Conservation (phyloP, 2,113 vertebrate genomes). For the Salvelinus alpinus region DNA sequence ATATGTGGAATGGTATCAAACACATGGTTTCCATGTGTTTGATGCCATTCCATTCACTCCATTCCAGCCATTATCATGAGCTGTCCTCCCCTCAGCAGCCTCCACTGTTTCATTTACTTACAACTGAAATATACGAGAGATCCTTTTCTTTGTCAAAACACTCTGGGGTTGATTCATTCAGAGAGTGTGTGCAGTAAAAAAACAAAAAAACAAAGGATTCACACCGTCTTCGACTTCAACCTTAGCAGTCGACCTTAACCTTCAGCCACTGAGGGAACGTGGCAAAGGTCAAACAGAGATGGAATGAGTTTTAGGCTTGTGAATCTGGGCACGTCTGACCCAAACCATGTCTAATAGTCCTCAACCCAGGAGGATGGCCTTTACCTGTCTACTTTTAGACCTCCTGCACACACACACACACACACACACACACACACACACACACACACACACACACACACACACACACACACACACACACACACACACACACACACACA, state of each 20-base stretch:
- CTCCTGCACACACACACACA: not conserved
- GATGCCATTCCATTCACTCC: too few species aligned
- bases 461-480: too few species aligned
- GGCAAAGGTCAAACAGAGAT: conserved; percentile 46
- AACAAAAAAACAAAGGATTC: not conserved
- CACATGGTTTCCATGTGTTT: too few species aligned
- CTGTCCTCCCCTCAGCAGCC: too few species aligned
- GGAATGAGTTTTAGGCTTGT: conserved; percentile 37
- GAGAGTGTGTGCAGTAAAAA: too few species aligned
- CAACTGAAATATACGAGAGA: not conserved
- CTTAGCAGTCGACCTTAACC: conserved; percentile 40
- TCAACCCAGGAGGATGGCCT: conserved; percentile 40
- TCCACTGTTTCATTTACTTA: too few species aligned
- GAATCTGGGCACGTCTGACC: conserved; percentile 53
- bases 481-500: too few species aligned
- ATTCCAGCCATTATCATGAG: too few species aligned
- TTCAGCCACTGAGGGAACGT: conserved; percentile 28
- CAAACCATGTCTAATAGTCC: conserved; percentile 27
- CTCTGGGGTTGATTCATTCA: not conserved
- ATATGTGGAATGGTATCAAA: too few species aligned
- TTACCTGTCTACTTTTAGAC: conserved; percentile 38
- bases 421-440: conserved; percentile 49
- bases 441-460: not conserved
- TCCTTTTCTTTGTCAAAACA: not conserved
- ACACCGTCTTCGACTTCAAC: conserved; percentile 14